A percentile compares a stretch with the other conserved stretches of the same genome.
These are phyloP conservation scores for Hydrochoerus hydrochaeris DNA, from an alignment of 2,113 vertebrate genomes.

Conservation along the genomic window DNA sequence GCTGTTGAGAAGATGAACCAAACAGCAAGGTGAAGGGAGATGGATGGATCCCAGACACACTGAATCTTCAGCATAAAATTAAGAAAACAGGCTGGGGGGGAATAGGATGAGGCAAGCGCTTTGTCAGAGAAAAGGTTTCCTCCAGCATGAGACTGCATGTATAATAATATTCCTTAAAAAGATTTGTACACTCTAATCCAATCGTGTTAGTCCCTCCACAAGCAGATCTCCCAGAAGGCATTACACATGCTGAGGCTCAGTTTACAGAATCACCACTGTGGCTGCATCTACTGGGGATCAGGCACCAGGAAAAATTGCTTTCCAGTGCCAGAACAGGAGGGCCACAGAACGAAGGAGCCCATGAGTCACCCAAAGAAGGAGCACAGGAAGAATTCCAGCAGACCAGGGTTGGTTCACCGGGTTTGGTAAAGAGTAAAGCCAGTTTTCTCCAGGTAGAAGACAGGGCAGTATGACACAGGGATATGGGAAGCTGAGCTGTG, in stretches of 20 bases:
- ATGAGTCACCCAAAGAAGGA: background rate
- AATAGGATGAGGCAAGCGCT: conserved; percentile 72
- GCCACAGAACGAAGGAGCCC: background rate
- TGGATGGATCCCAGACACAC: conserved; percentile 67
- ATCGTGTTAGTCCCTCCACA: background rate
- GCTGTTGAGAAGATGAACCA: conserved; percentile 87
- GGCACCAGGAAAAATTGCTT: background rate
- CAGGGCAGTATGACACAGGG: background rate
- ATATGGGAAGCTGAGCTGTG: background rate
- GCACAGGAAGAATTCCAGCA: background rate
- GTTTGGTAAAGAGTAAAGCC: background rate
- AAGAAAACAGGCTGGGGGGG: conserved; percentile 79
- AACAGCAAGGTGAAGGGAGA: conserved; percentile 76
- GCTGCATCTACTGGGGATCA: background rate
- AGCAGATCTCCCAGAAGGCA: conserved; percentile 51
- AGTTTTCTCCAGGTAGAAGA: background rate
- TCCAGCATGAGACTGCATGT: conserved; percentile 43
- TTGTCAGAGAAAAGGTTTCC: conserved; percentile 77
- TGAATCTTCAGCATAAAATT: conserved; percentile 84
- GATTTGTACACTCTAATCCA: background rate
- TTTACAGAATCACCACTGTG: background rate
- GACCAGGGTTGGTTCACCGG: background rate
- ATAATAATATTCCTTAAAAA: conserved; percentile 67
- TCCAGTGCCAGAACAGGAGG: background rate
- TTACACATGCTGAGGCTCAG: accelerated